Base-by-base conservation (phyloP, 2,888 invertebrate species). In the Dimorphilus gyrociliatus region DNA sequence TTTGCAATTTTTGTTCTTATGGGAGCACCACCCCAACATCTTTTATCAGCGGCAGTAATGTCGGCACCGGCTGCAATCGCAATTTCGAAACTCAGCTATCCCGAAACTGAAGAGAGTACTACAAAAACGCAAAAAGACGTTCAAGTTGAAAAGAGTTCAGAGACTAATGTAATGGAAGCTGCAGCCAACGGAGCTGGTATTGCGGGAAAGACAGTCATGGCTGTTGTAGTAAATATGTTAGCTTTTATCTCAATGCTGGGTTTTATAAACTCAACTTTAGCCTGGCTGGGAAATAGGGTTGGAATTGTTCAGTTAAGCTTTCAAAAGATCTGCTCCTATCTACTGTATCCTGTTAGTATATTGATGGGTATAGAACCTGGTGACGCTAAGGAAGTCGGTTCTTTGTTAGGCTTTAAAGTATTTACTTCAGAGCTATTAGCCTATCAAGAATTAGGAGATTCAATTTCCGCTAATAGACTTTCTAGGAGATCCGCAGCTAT, bases 1-100 rank as follows among this genome's bases (percentile, higher is more conserved):
- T 44, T 44, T 28, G 44, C 39, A 3, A 30, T 38, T 13, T 41
- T 44, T 32, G 37, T 44, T 15, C 30, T 42, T 25, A 39, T 40
- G 29, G 44, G 44, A 30, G 42, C 39, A 3, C 39, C 38, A 12
- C 40, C 40, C 4, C 35, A 42, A 30, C 40, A 42, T 27, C 32
- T 42, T 17, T 30, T 42, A 25, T 39, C 42, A 3, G 42, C 39
- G 4, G 37, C 42, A 16, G 37, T 42, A 14, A 42, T 42, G 42
- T 41, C 40, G 2, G 42, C 42, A 3, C 42, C 42, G 2, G 42
- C 42, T 3, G 31, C 37, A 13, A 37, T 42, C 16, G 42, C 40
- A 24, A 37, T 42, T 24, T 32, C 39, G 17, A 42, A 42, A 24
- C 36, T 42, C 19, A 42, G 41, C 30, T 35, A 27, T 23, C 42